Conservation (phyloP, 2,113 vertebrate genomes). For the Hydropotes inermis region DNA sequence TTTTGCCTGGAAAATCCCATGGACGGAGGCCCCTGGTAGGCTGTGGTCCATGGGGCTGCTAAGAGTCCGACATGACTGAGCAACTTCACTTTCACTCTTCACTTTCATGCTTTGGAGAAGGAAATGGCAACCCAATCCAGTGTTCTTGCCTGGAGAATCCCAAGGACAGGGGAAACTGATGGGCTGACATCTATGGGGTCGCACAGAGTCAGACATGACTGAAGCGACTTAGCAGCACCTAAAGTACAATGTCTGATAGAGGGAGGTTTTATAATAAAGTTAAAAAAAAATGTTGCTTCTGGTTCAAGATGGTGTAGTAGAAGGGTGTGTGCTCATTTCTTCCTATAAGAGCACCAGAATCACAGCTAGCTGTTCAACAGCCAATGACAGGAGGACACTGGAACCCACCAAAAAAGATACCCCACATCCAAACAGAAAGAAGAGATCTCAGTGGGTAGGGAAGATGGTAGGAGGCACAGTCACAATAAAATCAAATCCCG, state of each 20-base stretch:
- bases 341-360: background rate
- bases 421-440: background rate
- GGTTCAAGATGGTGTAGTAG: background rate
- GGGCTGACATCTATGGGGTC: too few relatives aligned
- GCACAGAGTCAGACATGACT: too few relatives aligned
- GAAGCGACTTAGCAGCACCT: background rate
- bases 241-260: background rate
- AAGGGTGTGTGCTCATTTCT: background rate
- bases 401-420: background rate
- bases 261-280: background rate
- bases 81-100: too few relatives aligned
- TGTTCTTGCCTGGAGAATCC: too few relatives aligned
- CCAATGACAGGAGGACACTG: background rate
- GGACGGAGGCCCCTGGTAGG: too few relatives aligned
- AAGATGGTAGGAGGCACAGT: background rate
- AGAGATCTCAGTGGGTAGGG: background rate
- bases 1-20: too few relatives aligned
- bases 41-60: accelerated
- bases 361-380: background rate
- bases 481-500: background rate
- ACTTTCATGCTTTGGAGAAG: too few relatives aligned
- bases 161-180: accelerated
- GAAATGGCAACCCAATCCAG: too few relatives aligned
- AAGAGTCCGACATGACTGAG: too few relatives aligned
- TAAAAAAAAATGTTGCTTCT: background rate